Base-by-base conservation (phyloP, 2,797 vertebrate genomes). In the Smutsia gigantea region DNA sequence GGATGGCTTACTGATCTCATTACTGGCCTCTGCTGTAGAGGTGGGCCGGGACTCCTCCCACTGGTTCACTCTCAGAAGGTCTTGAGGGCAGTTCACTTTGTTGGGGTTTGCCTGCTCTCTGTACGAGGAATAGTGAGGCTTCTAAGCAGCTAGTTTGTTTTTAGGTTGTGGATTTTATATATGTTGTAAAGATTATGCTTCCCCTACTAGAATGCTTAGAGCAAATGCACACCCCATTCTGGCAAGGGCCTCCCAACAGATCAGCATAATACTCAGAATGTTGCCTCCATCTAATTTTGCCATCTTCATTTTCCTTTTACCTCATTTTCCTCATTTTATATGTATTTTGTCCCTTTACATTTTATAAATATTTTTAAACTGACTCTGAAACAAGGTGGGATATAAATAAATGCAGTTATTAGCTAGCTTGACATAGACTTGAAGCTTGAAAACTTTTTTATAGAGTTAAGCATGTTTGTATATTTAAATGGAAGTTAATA, bases 141-240 rank as follows among this genome's bases (percentile, higher is more conserved):
- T 90, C 82, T 53, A 49, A 23, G 55, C 74, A 78, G 72, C 92
- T 83, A 66, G 78, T 82, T 87, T 92, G 78, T 66, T 78, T 95
- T 85, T 92, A 57, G 68, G 37, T 46, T 88, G 81, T 78, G 27
- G 75, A 69, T 96, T 96, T 95, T 94, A 55, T 85, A 4, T 46
- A 31, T 53, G 23, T 71, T 93, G 55, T 93, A 77, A 97, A 96
- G 66, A 74, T 97, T 96, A 37, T 84, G 14, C 81, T 92, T 96
- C 61, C 37, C 88, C 51, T 74, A 55, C 37, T 90, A 39, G 75
- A 49, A 39, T 77, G 23, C 59, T 71, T 37, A 74, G 55, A 66
- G 29, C n/a, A 75, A 53, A 77, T 64, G 46, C 31, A 74, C 82
- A 74, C 12, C 55, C 18, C 51, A 34, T 25, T 27, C 51, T 37